Base-by-base conservation (phyloP, 2,797 vertebrate species). In the Thunnus albacares region DNA sequence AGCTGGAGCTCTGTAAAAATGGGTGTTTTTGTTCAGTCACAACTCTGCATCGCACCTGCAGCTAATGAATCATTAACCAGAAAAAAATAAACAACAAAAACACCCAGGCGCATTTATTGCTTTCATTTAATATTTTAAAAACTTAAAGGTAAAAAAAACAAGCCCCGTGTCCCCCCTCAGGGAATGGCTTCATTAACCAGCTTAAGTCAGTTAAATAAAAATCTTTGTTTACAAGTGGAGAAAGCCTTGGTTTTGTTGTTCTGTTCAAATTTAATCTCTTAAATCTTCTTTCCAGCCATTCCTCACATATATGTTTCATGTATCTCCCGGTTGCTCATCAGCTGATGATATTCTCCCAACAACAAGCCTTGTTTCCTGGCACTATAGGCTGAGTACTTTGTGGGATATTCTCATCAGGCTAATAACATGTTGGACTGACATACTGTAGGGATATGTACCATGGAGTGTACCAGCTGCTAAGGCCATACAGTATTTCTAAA, bases 11-110 rank as follows among this genome's bases (percentile, higher is more conserved):
- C 51, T 45, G 49, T 45, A 62, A 8, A 22, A 45, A 13, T 57
- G 8, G 13, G n/a, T 20, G 52, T 18, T 73, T 77, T 62, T 67
- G 57, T 61, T 53, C 18, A 71, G 55, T 77, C 62, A 55, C 67
- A 75, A 35, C 33, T 66, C 55, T 26, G 3, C 56, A 38, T 66
- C 78, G 52, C 53, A 60, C 60, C 64, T 78, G 51, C 43, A 76
- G 45, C 38, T 38, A 41, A 75, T 79, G 51, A 85, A 65, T 76
- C 67, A 81, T 71, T 63, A 72, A 77, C 65, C 10, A 45, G 2
- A 28, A 70, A 53, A 69, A 41, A 47, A 17, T 56, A 67, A 76
- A 59, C 6, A 53, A 65, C 55, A 73, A 51, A 75, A 74, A n/a
- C n/a, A 56, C 5, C 47, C 51, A 35, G 28, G 17, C 59, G 68